phyloP scores from a whole-genome alignment of 2,797 vertebrate species.

The Melanotaenia pygmaea region DNA sequence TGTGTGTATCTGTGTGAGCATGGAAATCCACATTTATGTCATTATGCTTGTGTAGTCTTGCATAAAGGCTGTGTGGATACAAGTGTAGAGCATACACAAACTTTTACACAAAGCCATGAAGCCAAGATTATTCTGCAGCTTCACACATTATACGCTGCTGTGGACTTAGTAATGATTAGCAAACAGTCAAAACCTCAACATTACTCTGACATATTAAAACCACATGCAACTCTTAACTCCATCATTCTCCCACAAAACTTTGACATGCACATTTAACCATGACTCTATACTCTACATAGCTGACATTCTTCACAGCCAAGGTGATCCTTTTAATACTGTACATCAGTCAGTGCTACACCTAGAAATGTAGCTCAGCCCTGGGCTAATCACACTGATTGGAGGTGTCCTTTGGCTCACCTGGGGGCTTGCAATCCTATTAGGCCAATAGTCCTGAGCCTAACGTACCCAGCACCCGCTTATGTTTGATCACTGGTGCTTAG shows the following conservation, averaged over 20 bases:
- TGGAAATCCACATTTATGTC: slow-evolving; percentile 15
- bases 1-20: slow-evolving; percentile 6
- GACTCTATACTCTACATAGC: slow-evolving; percentile 49
- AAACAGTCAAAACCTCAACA: slow-evolving; percentile 57
- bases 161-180: slow-evolving; percentile 60
- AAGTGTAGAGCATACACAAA: slow-evolving; percentile 28
- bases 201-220: slow-evolving; percentile 59
- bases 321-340: slow-evolving; percentile 72
- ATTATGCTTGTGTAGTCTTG: slow-evolving; percentile 26
- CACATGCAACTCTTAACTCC: slow-evolving; percentile 58
- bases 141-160: slow-evolving; percentile 44
- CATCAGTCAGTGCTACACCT: slow-evolving; percentile 67
- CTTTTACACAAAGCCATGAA: slow-evolving; percentile 47
- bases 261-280: slow-evolving; percentile 61
- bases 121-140: slow-evolving; percentile 53
- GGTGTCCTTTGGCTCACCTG: slow-evolving; percentile 85
- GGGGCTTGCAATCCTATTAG: slow-evolving; percentile 88
- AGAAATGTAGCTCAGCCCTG: slow-evolving; percentile 70
- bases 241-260: slow-evolving; percentile 59
- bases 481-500: slow-evolving; percentile 87
- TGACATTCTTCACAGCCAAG: slow-evolving; percentile 58
- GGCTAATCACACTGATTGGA: slow-evolving; percentile 81
- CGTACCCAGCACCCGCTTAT: slow-evolving; percentile 74
- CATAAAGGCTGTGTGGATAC: slow-evolving; percentile 9
- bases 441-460: slow-evolving; percentile 82